phyloP scores from a whole-genome alignment of 2,113 vertebrate genomes.

The Microcebus jonahi region DNA sequence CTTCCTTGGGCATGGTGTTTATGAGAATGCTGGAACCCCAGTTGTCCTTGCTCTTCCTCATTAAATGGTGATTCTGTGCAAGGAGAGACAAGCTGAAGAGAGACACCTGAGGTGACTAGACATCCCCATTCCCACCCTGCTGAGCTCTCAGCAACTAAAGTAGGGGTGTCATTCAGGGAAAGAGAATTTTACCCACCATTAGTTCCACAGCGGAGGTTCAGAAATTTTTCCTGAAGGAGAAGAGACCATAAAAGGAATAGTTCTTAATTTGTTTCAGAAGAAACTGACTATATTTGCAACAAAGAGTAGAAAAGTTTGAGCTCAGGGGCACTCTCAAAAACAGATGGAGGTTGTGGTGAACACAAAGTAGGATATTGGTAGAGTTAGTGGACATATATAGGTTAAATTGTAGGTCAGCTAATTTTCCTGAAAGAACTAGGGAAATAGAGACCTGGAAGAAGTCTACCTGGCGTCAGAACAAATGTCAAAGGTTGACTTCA shows the following conservation, averaged over 20 bases:
- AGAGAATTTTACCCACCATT: neutral
- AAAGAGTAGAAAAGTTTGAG: neutral
- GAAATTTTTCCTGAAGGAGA: neutral
- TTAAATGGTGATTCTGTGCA: neutral
- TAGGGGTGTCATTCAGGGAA: neutral
- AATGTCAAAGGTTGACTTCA: conserved; percentile 8
- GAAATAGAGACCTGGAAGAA: neutral
- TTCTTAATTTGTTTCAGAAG: neutral
- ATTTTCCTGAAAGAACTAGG: neutral
- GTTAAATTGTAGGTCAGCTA: neutral
- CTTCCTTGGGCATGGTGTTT: neutral
- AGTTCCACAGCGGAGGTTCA: neutral
- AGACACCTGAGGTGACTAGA: neutral
- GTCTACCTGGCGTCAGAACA: neutral
- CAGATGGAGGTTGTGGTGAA: neutral
- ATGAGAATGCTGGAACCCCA: neutral
- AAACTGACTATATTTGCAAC: neutral
- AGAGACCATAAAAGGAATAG: neutral
- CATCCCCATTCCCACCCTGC: neutral
- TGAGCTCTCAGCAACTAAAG: neutral
- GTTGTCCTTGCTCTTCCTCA: neutral
- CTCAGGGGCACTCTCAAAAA: neutral
- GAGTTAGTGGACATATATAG: neutral
- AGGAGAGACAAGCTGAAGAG: neutral
- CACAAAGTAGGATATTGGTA: neutral